Conservation (phyloP, 2,797 vertebrate species). For the Oophaga sylvatica region DNA sequence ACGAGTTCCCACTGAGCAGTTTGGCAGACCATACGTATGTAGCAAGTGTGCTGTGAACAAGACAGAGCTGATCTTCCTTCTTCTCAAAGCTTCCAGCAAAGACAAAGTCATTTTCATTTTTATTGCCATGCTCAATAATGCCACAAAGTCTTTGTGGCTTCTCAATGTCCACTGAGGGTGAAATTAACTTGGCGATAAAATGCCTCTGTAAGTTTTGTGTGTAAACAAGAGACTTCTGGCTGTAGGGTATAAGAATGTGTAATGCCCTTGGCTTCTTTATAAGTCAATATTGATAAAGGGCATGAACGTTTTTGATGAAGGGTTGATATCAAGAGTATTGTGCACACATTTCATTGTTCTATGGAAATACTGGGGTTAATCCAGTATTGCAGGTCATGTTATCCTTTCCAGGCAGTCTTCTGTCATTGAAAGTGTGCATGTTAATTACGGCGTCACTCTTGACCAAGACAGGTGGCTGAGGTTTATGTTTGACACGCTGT, state of each 20-base stretch:
- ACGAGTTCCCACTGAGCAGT: slow-evolving; percentile 66
- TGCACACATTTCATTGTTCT: slow-evolving; percentile 67
- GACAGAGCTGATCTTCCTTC: slow-evolving; percentile 60
- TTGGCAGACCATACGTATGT: slow-evolving; percentile 62
- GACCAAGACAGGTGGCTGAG: slow-evolving; percentile 81
- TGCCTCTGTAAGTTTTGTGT: slow-evolving; percentile 62
- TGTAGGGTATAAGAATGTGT: slow-evolving; percentile 65
- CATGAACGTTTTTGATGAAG: slow-evolving; percentile 23
- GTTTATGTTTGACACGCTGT: slow-evolving; percentile 93
- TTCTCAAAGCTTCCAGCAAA: slow-evolving; percentile 46
- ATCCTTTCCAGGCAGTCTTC: slow-evolving; percentile 96
- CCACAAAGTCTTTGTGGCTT: slow-evolving; percentile 46
- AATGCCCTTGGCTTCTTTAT: slow-evolving; percentile 31
- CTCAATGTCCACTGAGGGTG: slow-evolving; percentile 37
- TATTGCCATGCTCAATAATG: slow-evolving; percentile 85
- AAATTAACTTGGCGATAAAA: slow-evolving; percentile 59
- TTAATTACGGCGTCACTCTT: slow-evolving; percentile 98
- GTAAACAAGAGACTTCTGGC: slow-evolving; percentile 84
- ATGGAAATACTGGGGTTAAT: slow-evolving; percentile 88
- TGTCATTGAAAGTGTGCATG: slow-evolving; percentile 98
- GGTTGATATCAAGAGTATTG: slow-evolving; percentile 22
- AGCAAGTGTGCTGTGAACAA: slow-evolving; percentile 66
- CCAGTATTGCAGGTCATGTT: slow-evolving; percentile 91
- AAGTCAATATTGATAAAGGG: slow-evolving; percentile 40
- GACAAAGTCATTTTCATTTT: slow-evolving; percentile 66